Percentiles rank a stretch among this genome's conserved stretches.
Conservation (phyloP, 2,797 vertebrate genomes). For the Pangasius djambal region DNA sequence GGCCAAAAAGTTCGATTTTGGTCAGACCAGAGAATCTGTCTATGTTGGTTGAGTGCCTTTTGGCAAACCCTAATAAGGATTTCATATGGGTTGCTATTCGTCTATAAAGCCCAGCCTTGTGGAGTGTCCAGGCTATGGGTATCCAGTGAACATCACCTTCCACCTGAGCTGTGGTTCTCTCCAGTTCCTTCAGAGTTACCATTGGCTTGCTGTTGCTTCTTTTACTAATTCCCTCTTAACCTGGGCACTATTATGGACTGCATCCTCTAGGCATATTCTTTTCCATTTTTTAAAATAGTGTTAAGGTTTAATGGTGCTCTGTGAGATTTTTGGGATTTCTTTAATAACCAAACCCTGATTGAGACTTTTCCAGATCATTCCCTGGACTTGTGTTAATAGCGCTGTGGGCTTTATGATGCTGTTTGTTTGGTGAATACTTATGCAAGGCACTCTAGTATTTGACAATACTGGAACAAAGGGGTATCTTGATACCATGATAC, state of each 20-base stretch:
- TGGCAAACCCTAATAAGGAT: background rate
- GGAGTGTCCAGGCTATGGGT: background rate
- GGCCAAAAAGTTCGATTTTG: background rate
- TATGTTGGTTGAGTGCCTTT: background rate
- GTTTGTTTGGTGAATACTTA: background rate
- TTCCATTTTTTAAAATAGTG: background rate
- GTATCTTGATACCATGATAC: background rate
- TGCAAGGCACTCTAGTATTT: background rate
- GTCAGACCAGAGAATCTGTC: background rate
- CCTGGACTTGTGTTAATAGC: background rate
- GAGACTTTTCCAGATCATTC: background rate
- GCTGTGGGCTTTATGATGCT: background rate
- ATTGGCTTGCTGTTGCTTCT: background rate
- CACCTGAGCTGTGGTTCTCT: background rate
- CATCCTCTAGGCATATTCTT: background rate
- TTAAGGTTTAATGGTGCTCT: background rate
- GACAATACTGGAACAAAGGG: background rate
- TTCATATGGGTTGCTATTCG: background rate
- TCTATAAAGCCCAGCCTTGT: background rate
- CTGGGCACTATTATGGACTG: background rate
- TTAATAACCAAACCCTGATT: too few species aligned
- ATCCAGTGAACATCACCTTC: background rate
- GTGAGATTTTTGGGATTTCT: background rate
- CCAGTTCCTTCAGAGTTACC: background rate
- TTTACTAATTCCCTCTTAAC: background rate